phyloP scores from a whole-genome alignment of 1,140 invertebrate species.

The Rhagoletis pomonella region DNA sequence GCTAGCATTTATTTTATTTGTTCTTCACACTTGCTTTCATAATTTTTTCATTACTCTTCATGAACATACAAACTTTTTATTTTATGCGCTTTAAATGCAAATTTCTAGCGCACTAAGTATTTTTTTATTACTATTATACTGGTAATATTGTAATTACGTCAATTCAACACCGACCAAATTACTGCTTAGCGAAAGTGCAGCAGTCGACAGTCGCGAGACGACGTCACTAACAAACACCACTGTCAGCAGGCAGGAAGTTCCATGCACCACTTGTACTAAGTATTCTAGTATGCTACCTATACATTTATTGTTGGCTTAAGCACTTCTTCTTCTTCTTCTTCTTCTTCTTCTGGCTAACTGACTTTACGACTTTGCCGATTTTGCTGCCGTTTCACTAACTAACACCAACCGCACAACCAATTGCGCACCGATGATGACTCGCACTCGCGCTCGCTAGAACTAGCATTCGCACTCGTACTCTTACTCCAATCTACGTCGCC shows the following conservation, averaged over 20 bases:
- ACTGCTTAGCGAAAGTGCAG: slow-evolving; percentile 32
- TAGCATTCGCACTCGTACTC: background rate
- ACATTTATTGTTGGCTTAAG: slow-evolving; percentile 2
- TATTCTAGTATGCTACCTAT: slow-evolving; percentile 13
- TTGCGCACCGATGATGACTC: slow-evolving; percentile 30
- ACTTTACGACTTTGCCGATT: background rate
- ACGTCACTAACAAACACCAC: slow-evolving; percentile 21
- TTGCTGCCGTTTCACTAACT: slow-evolving; percentile 1
- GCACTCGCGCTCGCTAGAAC: background rate
- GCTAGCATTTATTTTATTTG: background rate
- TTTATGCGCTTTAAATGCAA: background rate
- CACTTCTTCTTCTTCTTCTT: background rate
- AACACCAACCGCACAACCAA: background rate
- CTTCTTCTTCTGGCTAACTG: background rate
- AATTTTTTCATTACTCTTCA: too few relatives aligned
- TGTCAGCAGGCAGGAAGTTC: background rate
- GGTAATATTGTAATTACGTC: background rate
- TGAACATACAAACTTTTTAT: background rate
- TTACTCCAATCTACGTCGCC: background rate
- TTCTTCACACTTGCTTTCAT: background rate
- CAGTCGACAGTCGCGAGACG: background rate
- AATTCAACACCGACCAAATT: background rate
- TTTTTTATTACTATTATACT: background rate
- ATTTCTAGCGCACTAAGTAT: background rate
- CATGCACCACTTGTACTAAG: background rate